phyloP scores from a whole-genome alignment of 2,113 vertebrate species.

The Glareola pratincola region DNA sequence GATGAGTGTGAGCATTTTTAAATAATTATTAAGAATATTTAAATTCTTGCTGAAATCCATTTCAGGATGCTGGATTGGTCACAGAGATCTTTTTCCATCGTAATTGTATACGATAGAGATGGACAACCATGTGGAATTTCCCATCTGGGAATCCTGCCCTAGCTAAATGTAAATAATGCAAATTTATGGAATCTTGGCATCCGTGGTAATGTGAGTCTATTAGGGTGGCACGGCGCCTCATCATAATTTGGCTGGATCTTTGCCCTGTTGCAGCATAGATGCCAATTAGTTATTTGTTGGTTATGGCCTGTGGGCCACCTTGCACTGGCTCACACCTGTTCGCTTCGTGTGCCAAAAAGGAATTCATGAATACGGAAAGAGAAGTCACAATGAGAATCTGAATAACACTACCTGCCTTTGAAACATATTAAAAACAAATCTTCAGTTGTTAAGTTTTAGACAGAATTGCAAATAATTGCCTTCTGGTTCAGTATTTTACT shows the following conservation, averaged over 20 bases:
- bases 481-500: background rate
- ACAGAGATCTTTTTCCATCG: background rate
- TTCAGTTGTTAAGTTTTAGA: background rate
- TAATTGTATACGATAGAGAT: background rate
- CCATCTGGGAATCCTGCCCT: constrained; percentile 32
- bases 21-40: background rate
- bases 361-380: background rate
- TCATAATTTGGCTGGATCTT: constrained; percentile 39
- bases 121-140: constrained; percentile 27
- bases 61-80: background rate
- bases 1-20: background rate
- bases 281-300: constrained; percentile 44
- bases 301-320: constrained; percentile 33
- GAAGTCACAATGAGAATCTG: background rate
- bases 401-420: background rate
- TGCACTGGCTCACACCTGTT: constrained; percentile 28
- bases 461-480: background rate
- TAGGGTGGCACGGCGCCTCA: background rate
- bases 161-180: constrained; percentile 40
- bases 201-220: background rate
- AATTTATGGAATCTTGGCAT: constrained; percentile 30
- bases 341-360: background rate
- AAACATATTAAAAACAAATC: background rate
- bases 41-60: background rate
- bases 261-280: background rate